Evolutionary conservation across 2,888 invertebrate genomes (phyloP).

Genomic region (Caenorhabditis wallacei): DNA sequence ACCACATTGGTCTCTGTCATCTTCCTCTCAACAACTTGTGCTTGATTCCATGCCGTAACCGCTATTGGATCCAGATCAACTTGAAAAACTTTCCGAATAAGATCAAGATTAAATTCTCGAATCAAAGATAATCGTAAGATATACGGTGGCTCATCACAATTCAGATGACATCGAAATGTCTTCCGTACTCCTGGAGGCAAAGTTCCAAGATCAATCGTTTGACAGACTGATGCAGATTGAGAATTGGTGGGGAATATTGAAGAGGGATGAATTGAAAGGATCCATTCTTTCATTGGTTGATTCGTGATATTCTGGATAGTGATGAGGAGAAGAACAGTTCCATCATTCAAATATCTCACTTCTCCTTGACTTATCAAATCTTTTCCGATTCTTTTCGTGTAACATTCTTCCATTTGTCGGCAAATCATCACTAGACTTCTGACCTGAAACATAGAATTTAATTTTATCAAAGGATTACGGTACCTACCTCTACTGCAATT

Average conservation of each 20-base stretch:
- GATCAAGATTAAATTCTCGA: conserved; percentile 35
- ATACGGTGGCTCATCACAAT: conserved; percentile 30
- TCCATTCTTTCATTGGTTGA: conserved; percentile 43
- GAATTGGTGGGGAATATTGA: conserved; percentile 10
- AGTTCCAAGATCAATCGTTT: conserved; percentile 47
- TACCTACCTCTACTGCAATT: conserved; percentile 45
- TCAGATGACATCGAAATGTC: conserved; percentile 41
- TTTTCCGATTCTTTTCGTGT: conserved; percentile 29
- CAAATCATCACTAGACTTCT: conserved; percentile 45
- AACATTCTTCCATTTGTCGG: conserved; percentile 63
- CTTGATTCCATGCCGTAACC: conserved; percentile 45
- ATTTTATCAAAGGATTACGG: background rate
- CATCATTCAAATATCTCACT: conserved; percentile 44
- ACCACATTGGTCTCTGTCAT: conserved; percentile 14
- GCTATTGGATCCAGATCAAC: conserved; percentile 45
- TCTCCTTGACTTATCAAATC: conserved; percentile 16
- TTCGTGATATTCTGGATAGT: conserved; percentile 52
- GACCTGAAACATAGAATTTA: conserved; percentile 30
- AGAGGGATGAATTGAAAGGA: conserved; percentile 25
- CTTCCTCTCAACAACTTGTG: conserved; percentile 3
- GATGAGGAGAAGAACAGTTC: conserved; percentile 26
- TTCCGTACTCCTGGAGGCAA: conserved; percentile 50
- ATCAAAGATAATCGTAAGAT: conserved; percentile 43
- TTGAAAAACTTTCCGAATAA: conserved; percentile 39
- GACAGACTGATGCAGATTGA: conserved; percentile 6